Base-by-base conservation (phyloP, 2,888 invertebrate species). In the Meta bourneti region DNA sequence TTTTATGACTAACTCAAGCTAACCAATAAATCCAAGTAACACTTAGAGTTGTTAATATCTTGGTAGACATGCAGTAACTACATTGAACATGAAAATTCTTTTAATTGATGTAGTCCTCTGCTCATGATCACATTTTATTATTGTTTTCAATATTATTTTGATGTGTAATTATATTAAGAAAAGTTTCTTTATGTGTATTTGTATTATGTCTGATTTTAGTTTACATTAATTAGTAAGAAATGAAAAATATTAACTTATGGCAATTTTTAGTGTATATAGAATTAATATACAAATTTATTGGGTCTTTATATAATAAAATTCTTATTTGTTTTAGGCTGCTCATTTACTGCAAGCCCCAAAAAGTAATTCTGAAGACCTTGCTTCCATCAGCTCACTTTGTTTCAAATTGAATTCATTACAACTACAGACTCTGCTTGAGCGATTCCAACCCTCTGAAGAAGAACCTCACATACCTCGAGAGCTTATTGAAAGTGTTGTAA, bases 371-470 rank as follows among this genome's bases (percentile, higher is more conserved):
- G 98, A 99, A 94, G 99, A 99, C 94, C 96, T 98, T 78, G 97
- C 98, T 77, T 97, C 97, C 88, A 96, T 99, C 93, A 97, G 98
- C 89, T 97, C 98, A 84, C 97, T 98, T 52, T 99, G 99, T 95
- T 99, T 98, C 96, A 99, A 99, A 94, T 96, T 99, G 93, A 99
- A 99, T 96, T 99, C 99, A 0, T 96, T 98, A 93, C 99, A 99
- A 95, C 96, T 99, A 94, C 96, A 97, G 84, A 98, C 98, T 34
- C 95, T 99, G 92, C 95, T 99, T 86, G 97, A 97, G 94, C 97
- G 97, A 94, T 97, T 97, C 94, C 94, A 94, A 61, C 94, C 95
- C 0, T 94, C 96, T 6, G 95, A 95, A 0, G 96, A 96, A 92
- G 97, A 97, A 94, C 95, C 95, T 6, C 95, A 96, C 51, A 95